phyloP scores from a whole-genome alignment of 2,113 vertebrate species.

The Trichomycterus rosablanca region DNA sequence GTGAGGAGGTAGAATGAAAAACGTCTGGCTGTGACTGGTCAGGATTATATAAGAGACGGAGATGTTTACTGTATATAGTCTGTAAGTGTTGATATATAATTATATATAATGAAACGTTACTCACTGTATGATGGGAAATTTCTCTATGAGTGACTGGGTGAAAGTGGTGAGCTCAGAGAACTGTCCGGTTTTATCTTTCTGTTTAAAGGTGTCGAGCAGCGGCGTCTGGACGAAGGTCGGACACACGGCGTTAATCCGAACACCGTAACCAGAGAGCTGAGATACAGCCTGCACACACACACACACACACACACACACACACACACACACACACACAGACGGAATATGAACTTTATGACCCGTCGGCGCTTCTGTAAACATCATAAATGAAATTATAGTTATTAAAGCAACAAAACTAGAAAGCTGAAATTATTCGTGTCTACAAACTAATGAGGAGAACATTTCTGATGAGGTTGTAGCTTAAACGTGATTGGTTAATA shows the following conservation, averaged over 20 bases:
- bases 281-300: conserved; percentile 39
- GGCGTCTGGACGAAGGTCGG: conserved; percentile 58
- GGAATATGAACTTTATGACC: neutral
- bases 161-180: conserved; percentile 8
- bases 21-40: too few species aligned
- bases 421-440: too few species aligned
- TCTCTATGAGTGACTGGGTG: neutral
- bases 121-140: conserved; percentile 46
- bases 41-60: too few species aligned
- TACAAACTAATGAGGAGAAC: too few species aligned
- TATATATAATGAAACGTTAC: too few species aligned
- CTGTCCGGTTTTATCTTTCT: conserved; percentile 22
- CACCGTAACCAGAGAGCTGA: conserved; percentile 44
- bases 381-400: neutral
- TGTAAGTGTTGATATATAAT: too few species aligned
- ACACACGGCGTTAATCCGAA: conserved; percentile 63
- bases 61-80: too few species aligned
- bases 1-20: too few species aligned
- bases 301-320: conserved; percentile 13
- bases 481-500: too few species aligned
- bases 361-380: conserved; percentile 47
- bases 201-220: conserved; percentile 24
- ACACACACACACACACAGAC: neutral
- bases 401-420: too few species aligned
- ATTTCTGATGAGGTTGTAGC: too few species aligned